phyloP scores from a whole-genome alignment of 2,797 vertebrate species.

The Austrolebias charrua region DNA sequence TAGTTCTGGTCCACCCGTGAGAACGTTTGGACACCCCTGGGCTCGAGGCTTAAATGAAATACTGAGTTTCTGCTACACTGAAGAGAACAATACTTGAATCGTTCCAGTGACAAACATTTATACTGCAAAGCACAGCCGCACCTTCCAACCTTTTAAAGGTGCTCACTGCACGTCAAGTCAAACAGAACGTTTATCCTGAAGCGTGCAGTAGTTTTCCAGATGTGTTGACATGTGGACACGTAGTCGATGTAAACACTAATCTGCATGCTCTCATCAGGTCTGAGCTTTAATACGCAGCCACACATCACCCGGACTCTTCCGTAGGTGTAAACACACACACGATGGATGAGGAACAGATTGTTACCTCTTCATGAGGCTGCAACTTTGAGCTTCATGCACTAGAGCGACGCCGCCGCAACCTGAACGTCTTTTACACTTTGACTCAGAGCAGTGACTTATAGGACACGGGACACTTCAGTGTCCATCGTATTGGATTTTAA shows the following conservation, averaged over 20 bases:
- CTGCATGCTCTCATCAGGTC: no score
- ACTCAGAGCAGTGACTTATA: conserved; percentile 8
- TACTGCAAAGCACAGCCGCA: conserved; percentile 44
- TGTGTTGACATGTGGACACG: no score
- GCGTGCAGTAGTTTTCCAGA: no score
- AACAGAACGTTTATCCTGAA: no score
- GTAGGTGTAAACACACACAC: no score
- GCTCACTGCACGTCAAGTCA: no score
- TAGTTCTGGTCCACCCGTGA: no score
- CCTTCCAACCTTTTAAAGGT: conserved; percentile 13
- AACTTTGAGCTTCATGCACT: conserved; percentile 1
- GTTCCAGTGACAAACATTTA: conserved; percentile 57
- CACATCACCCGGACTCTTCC: no score
- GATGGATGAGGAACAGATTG: no score
- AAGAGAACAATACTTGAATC: conserved; percentile 46
- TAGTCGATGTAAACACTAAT: no score
- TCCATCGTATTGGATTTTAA: conserved; percentile 11
- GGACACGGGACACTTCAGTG: neutral
- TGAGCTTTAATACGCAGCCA: no score
- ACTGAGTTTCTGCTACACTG: conserved; percentile 26
- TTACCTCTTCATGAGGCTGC: no score
- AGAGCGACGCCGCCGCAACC: conserved; percentile 3
- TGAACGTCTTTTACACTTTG: conserved; percentile 8
- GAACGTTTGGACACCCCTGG: neutral
- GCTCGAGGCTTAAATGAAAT: conserved; percentile 20